phyloP scores from a whole-genome alignment of 2,113 vertebrate species.

The Psittacula cyanocephala region DNA sequence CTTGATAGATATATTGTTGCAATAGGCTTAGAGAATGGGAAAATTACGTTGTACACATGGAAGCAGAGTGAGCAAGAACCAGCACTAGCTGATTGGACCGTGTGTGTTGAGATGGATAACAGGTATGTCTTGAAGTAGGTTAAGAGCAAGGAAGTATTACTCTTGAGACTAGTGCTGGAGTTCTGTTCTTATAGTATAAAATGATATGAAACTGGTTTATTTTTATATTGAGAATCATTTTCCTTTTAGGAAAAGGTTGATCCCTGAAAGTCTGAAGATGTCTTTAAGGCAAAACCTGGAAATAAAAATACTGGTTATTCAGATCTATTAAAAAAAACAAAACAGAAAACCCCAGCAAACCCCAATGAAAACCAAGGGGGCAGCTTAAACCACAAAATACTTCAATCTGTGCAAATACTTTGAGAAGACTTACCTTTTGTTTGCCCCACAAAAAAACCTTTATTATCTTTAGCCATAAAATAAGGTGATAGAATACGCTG shows the following conservation, averaged over 20 bases:
- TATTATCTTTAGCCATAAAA: neutral
- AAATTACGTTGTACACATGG: conserved; percentile 88
- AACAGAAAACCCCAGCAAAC: neutral
- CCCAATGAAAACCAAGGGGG: rapidly evolving
- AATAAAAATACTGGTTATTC: neutral
- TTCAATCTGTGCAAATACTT: neutral
- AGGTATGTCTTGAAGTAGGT: conserved; percentile 78
- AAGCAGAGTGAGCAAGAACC: conserved; percentile 70
- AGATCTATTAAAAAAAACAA: neutral
- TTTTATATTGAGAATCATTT: neutral
- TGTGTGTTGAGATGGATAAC: conserved; percentile 74
- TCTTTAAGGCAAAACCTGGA: neutral
- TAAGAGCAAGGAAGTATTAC: neutral
- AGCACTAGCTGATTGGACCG: conserved; percentile 80
- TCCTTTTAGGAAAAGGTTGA: neutral
- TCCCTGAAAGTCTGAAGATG: neutral
- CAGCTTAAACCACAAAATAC: neutral
- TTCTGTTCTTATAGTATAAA: neutral
- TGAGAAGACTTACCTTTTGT: neutral
- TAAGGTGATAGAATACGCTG: neutral
- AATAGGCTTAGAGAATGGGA: conserved; percentile 88
- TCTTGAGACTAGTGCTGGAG: neutral
- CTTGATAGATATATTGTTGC: conserved; percentile 84
- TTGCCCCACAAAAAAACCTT: neutral
- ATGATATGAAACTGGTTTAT: neutral